Percentiles rank a stretch among this genome's conserved stretches.
Evolutionary conservation across 2,888 invertebrate genomes (phyloP).

Genomic region (Phyllotreta cruciferae): DNA sequence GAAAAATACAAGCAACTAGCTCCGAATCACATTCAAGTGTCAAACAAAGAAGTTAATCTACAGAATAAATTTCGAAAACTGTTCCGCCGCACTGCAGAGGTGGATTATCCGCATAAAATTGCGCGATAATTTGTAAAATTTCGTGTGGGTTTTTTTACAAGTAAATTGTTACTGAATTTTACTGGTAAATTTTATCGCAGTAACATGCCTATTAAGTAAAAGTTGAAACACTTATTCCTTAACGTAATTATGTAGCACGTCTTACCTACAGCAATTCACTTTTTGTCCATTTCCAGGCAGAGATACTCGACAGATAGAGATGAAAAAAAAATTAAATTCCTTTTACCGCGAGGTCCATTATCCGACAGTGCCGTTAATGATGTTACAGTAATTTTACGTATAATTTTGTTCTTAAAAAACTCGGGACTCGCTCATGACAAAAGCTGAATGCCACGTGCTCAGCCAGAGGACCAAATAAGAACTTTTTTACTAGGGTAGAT

Average conservation of each 20-base stretch:
- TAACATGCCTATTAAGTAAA: no score
- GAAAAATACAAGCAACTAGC: constrained; percentile 32
- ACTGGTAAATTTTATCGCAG: no score
- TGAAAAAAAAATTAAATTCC: constrained; percentile 15
- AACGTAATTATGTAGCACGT: no score
- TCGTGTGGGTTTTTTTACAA: no score
- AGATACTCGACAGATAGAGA: constrained; percentile 18
- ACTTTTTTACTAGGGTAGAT: constrained; percentile 46
- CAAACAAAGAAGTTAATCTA: constrained; percentile 29
- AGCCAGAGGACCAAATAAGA: constrained; percentile 41
- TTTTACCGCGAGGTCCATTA: constrained; percentile 27
- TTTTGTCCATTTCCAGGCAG: constrained; percentile 15
- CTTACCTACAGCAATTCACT: constrained; percentile 1
- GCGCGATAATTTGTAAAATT: no score
- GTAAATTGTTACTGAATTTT: no score
- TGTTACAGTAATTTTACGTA: constrained; percentile 30
- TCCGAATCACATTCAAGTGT: constrained; percentile 20
- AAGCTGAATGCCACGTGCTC: constrained; percentile 39
- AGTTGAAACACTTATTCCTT: no score
- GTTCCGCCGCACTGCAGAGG: no score
- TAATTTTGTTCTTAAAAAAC: constrained; percentile 34
- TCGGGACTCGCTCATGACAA: constrained; percentile 29
- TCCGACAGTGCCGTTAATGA: constrained; percentile 33
- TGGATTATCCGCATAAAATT: no score
- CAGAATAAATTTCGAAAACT: constrained; percentile 16